These are phyloP conservation scores for Mimachlamys varia DNA, from an alignment of 2,888 invertebrate species.

Conservation along the genomic window DNA sequence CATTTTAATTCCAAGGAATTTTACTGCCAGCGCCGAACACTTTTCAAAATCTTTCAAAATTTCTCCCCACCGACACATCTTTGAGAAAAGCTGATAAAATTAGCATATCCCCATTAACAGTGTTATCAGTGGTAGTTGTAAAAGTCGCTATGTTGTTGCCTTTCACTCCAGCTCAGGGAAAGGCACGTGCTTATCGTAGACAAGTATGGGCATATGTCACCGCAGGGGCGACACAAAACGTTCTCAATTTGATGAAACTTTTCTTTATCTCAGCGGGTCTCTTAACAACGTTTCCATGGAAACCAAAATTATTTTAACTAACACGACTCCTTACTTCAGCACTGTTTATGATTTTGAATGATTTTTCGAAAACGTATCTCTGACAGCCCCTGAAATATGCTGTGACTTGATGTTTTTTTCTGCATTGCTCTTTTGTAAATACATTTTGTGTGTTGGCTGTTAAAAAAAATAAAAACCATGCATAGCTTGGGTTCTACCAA, in stretches of 20 bases:
- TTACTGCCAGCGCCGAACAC: background rate
- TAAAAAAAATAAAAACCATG: too few species aligned
- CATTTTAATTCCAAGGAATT: conserved; percentile 12
- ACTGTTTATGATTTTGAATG: background rate
- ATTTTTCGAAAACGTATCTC: background rate
- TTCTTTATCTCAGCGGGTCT: background rate
- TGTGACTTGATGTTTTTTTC: too few species aligned
- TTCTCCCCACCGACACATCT: background rate
- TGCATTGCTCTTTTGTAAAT: too few species aligned
- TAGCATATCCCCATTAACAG: conserved; percentile 2
- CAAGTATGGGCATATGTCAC: background rate
- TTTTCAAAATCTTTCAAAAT: background rate
- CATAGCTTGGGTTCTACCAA: too few species aligned
- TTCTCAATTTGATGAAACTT: conserved; percentile 6
- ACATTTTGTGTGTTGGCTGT: too few species aligned
- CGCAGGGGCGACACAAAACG: background rate
- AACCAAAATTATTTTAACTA: background rate
- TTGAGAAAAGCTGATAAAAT: conserved; percentile 4
- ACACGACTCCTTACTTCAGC: background rate
- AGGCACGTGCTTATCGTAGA: background rate
- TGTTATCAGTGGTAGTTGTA: background rate
- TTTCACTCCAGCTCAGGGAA: background rate
- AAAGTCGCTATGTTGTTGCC: background rate
- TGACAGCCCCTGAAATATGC: background rate
- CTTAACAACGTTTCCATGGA: background rate